A percentile compares a stretch with the other conserved stretches of the same genome.
phyloP scores from a whole-genome alignment of 1,140 invertebrate species.

The Meloidogyne floridensis region DNA sequence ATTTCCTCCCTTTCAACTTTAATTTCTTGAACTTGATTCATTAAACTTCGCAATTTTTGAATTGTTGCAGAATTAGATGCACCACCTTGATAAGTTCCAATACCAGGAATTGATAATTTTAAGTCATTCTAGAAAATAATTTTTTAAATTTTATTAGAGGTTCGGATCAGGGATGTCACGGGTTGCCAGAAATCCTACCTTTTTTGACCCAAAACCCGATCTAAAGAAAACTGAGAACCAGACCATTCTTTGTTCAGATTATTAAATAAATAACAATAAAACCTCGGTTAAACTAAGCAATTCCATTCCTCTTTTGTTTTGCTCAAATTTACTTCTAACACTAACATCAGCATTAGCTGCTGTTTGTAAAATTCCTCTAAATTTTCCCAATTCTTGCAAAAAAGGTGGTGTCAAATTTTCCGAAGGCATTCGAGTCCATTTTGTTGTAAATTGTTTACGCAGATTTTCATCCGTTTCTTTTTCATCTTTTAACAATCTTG shows the following conservation, averaged over 20 bases:
- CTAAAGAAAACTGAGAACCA: constrained; percentile 74
- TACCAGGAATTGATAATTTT: constrained; percentile 66
- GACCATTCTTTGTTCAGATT: too few relatives aligned
- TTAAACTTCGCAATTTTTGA: constrained; percentile 76
- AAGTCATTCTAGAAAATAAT: constrained; percentile 67
- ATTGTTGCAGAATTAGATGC: constrained; percentile 68
- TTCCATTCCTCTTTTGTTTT: constrained; percentile 39
- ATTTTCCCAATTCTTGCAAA: constrained; percentile 82
- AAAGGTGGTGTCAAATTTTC: constrained; percentile 85
- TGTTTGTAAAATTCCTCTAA: constrained; percentile 71
- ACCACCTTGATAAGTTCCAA: constrained; percentile 39
- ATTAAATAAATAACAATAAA: too few relatives aligned
- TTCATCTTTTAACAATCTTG: constrained; percentile 86
- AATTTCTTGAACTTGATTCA: constrained; percentile 75
- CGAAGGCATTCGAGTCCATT: constrained; percentile 87
- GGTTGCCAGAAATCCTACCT: too few relatives aligned
- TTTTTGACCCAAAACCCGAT: too few relatives aligned
- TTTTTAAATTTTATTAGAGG: too few relatives aligned
- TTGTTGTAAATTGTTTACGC: constrained; percentile 80
- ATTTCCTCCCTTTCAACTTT: constrained; percentile 70
- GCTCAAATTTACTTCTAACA: constrained; percentile 77
- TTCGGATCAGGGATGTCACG: too few relatives aligned
- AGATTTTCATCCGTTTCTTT: constrained; percentile 84
- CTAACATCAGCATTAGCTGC: constrained; percentile 72
- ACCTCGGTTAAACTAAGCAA: constrained; percentile 51